Percentiles rank a stretch among this genome's conserved stretches.
phyloP scores from a whole-genome alignment of 2,797 vertebrate species.

The Coluber constrictor region DNA sequence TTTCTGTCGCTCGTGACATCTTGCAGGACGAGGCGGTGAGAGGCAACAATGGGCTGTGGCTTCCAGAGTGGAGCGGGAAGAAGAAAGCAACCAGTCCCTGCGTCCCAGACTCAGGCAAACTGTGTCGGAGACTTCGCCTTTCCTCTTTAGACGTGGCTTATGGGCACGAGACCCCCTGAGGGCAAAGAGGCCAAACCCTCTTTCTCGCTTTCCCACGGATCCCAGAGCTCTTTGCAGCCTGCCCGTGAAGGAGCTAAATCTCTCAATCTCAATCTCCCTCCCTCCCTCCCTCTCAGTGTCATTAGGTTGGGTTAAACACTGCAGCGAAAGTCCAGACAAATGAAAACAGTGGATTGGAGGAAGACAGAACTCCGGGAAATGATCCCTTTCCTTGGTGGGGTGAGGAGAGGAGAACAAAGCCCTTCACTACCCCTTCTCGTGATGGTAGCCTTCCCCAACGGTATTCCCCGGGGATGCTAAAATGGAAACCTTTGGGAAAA shows the following conservation, averaged over 20 bases:
- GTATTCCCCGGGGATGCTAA: neutral
- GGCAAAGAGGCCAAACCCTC: constrained; percentile 8
- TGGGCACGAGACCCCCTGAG: constrained; percentile 4
- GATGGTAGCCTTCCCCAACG: neutral
- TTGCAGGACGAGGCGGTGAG: neutral
- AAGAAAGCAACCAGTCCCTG: constrained; percentile 16
- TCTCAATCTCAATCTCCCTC: neutral
- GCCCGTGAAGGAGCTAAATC: constrained; percentile 66
- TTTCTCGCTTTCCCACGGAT: neutral
- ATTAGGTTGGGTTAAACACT: constrained; percentile 25
- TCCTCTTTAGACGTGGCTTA: constrained; percentile 20
- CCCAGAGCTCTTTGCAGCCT: constrained; percentile 53
- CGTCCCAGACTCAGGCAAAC: constrained; percentile 15
- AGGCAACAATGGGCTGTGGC: constrained; percentile 25
- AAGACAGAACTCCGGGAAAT: constrained; percentile 15
- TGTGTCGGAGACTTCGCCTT: constrained; percentile 9
- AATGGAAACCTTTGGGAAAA: neutral
- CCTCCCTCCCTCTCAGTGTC: constrained; percentile 16
- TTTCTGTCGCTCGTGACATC: neutral
- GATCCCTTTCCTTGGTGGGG: neutral
- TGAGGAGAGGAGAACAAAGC: neutral
- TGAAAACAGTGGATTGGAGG: neutral
- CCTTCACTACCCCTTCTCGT: neutral
- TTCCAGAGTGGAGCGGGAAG: constrained; percentile 29
- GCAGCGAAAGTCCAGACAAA: neutral